Evolutionary conservation across 1,140 invertebrate genomes (phyloP), one percentile per base, ranked within the genome.

Genomic region (Drosophila suzukii): DNA sequence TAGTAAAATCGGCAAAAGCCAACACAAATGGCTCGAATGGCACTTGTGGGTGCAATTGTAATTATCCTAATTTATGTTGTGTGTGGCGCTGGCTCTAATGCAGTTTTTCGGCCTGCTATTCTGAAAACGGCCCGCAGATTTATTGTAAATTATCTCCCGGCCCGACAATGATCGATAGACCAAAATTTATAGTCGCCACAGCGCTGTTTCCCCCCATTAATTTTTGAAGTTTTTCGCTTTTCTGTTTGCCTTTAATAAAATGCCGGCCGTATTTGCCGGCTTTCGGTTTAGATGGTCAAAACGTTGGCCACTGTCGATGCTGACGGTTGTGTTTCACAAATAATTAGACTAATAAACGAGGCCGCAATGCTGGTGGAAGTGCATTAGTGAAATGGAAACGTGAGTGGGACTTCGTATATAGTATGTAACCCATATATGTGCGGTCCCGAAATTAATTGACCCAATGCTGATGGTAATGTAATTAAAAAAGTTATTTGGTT

Each of bases 51-150:
- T 89, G 84, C 84, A 89, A 89, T 89, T 84, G 84, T 89, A 89
- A 89, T 89, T 89, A 89, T 89, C 84, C 85, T 84, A 89, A 89
- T 90, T 89, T 89, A 89, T 89, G 84, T 89, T 89, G 80, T 80
- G 80, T 80, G 49, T 67, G 63, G 38, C 46, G 61, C 56, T 74
- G 47, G 49, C 39, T 75, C 65, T 66, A 62, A 61, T 80, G 67
- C 76, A 74, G 53, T 66, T 71, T 57, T 53, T 47, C 15, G 54
- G 54, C 54, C 27, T 50, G 46, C 56, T 41, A 84, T 89, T 90
- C 85, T 90, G 65, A 76, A 76, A 76, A 88, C 59, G 55, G 49
- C 36, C 74, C 61, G 68, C 81, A 72, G 84, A 89, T 90, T 89
- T 89, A 90, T 89, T 84, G 84, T 66, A 84, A 78, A 89, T 89